Percentiles rank a stretch among this genome's conserved stretches.
Conservation (phyloP, 2,113 vertebrate species). For the Aplodontia rufa region DNA sequence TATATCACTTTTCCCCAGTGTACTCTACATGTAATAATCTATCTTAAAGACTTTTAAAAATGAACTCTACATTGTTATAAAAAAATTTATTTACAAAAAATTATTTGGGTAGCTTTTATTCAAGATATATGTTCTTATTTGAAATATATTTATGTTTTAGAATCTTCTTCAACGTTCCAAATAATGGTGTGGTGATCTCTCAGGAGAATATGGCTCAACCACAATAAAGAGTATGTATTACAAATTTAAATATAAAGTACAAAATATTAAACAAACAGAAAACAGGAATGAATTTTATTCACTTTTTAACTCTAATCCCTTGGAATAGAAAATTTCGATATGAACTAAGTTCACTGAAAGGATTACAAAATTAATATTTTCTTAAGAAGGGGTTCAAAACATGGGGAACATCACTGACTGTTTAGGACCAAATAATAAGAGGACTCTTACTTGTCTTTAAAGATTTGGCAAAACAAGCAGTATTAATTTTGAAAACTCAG, state of each 20-base stretch:
- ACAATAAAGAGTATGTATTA: not conserved
- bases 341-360: not conserved
- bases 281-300: not conserved
- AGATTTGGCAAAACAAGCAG: not conserved
- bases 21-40: not conserved
- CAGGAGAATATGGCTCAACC: not conserved
- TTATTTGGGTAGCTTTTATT: not conserved
- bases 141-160: not conserved
- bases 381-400: not conserved
- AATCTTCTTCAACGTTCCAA: not conserved
- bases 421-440: not conserved
- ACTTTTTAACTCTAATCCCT: not conserved
- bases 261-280: not conserved
- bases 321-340: not conserved
- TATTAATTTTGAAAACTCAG: not conserved
- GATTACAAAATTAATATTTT: not conserved
- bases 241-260: not conserved
- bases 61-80: not conserved
- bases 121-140: not conserved
- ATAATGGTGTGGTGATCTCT: not conserved
- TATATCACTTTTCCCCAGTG: not conserved
- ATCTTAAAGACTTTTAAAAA: not conserved
- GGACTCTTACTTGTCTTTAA: not conserved
- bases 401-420: too few relatives aligned
- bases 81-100: not conserved